Evolutionary conservation across 2,888 invertebrate genomes (phyloP), one percentile per base, ranked within the genome.

Genomic region (Alviniconcha strummeri): DNA sequence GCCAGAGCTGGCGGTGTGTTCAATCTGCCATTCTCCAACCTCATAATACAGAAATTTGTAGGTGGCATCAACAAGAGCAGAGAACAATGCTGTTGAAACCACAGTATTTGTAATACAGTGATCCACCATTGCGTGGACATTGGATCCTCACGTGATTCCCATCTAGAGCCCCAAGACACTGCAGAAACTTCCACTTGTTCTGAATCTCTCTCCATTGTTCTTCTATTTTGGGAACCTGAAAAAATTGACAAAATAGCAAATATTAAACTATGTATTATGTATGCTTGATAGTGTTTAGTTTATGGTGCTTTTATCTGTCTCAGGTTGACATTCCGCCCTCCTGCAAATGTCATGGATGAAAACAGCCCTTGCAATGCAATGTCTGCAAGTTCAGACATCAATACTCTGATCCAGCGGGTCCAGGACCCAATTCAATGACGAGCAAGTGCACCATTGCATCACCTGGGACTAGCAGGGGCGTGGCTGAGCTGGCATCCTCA

Each of bases 91-190:
- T 74, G 74, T 74, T 15, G 56, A 60, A 81, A 6, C 52, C 13
- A 17, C n/a, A 9, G 60, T 81, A 75, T 36, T 81, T 81, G 60
- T 74, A 74, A 15, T 36, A 81, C 0, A 9, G 13, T 4, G 74
- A 72, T 5, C 81, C 81, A 36, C n/a, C 9, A 15, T 81, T 81
- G 8, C 17, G 36, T n/a, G 81, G 81, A 17, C 60, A 57, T 52
- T 74, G 19, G 36, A 81, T 81, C 6, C 64, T 56, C 60, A 81
- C 56, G 36, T 81, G 81, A 56, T 72, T 81, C 5, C 81, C 81
- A 74, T 81, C 81, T 36, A 75, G 13, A 6, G 74, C 81, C 11
- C 81, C 81, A 15, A 81, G n/a, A 52, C 81, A 81, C 19, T 74
- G 74, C 3, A 64, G 81, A 52, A 81, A 75, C 13, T 72, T 71